Percentiles rank a stretch among this genome's conserved stretches.
Evolutionary conservation across 1,140 invertebrate species (phyloP).

Genomic region (Aphelenchoides fujianensis): DNA sequence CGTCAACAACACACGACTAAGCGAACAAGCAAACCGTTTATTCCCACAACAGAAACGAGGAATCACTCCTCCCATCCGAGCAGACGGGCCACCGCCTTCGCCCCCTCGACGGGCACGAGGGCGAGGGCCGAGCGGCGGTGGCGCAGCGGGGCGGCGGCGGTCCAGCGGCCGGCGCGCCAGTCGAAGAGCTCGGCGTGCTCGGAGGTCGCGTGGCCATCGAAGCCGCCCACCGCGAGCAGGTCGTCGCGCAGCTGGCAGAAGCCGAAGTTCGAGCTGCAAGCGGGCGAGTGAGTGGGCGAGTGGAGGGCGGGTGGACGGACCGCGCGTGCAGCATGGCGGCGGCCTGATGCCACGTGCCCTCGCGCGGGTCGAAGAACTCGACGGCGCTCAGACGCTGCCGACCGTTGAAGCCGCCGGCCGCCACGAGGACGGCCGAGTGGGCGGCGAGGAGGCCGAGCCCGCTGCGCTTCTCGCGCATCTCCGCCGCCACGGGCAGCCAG

Average conservation of each 20-base stretch:
- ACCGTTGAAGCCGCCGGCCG: neutral
- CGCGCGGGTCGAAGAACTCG: neutral
- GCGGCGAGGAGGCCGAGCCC: neutral
- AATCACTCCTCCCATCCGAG: too few species aligned
- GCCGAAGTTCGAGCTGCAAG: neutral
- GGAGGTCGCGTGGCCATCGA: neutral
- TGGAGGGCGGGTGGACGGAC: neutral
- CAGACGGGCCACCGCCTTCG: too few species aligned
- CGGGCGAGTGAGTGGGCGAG: neutral
- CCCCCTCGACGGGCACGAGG: neutral
- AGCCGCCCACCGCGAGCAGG: neutral
- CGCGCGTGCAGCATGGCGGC: neutral
- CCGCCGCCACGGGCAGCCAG: neutral
- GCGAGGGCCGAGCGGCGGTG: neutral
- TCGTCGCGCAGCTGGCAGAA: neutral
- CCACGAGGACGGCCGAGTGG: neutral
- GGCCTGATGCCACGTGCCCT: neutral
- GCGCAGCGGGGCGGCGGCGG: neutral
- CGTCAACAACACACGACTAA: too few species aligned
- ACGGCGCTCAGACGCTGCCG: neutral
- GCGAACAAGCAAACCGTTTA: too few species aligned
- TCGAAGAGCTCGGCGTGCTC: neutral
- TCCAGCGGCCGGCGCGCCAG: neutral
- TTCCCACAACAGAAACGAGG: too few species aligned
- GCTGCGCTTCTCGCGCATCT: neutral